These are phyloP conservation scores for Drosophila pegasa DNA, from an alignment of 2,888 invertebrate genomes.

Conservation along the genomic window DNA sequence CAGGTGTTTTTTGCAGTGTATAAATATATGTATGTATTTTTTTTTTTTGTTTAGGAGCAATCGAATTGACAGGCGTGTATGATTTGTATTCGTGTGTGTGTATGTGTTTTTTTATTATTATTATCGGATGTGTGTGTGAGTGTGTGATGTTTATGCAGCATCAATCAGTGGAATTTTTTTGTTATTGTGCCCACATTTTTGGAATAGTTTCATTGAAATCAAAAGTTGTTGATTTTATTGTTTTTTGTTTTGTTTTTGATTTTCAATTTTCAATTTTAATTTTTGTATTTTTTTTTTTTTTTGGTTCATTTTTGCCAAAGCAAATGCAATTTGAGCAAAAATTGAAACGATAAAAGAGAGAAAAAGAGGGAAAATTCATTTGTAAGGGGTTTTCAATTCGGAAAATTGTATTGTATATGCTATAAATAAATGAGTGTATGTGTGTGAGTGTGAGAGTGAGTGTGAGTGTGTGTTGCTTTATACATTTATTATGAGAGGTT, in stretches of 20 bases:
- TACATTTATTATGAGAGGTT: conserved; percentile 22
- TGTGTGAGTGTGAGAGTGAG: conserved; percentile 4
- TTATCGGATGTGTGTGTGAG: conserved; percentile 16
- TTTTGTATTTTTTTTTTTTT: conserved; percentile 8
- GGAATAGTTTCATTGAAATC: conserved; percentile 64
- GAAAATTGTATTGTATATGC: conserved; percentile 20
- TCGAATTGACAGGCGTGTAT: conserved; percentile 46
- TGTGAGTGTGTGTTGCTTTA: conserved; percentile 3
- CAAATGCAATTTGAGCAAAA: conserved; percentile 48
- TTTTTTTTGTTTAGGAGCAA: conserved; percentile 39
- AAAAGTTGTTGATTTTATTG: conserved; percentile 32
- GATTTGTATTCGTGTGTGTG: conserved; percentile 31
- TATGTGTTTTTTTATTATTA: conserved; percentile 2
- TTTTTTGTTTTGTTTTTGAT: conserved; percentile 21
- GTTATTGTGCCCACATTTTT: conserved; percentile 61
- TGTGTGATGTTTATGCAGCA: conserved; percentile 51
- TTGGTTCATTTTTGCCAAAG: conserved; percentile 39
- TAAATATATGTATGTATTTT: conserved; percentile 29
- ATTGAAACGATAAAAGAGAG: conserved; percentile 64
- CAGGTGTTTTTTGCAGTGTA: conserved; percentile 52
- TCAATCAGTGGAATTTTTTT: conserved; percentile 51
- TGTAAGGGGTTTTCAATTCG: conserved; percentile 55
- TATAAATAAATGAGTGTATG: conserved; percentile 41
- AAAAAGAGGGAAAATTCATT: conserved; percentile 66
- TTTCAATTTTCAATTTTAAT: conserved; percentile 1